Conservation (phyloP, 92 coral and sea anemone genomes). For the Meandrina meandrites region DNA sequence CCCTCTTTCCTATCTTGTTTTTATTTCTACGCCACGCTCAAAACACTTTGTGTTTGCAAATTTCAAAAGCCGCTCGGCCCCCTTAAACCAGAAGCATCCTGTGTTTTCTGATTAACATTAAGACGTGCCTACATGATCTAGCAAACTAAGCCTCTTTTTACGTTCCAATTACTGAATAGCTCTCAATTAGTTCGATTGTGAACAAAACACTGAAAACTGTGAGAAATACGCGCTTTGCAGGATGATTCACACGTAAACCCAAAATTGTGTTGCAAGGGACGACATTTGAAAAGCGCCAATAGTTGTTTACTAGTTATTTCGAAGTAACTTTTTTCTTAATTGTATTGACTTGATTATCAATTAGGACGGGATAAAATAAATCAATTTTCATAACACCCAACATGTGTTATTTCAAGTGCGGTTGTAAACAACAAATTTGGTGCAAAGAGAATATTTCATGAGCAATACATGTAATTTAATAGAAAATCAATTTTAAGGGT, state of each 20-base stretch:
- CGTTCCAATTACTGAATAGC: not conserved
- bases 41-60: not conserved
- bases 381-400: not conserved
- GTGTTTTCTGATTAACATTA: not conserved
- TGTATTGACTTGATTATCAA: conserved; percentile 13
- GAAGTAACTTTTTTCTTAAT: not conserved
- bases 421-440: not conserved
- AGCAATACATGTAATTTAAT: not conserved
- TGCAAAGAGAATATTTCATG: not conserved
- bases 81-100: not conserved
- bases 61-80: not conserved
- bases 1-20: conserved; percentile 23
- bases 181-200: not conserved
- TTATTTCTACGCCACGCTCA: not conserved
- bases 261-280: not conserved
- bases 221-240: not conserved
- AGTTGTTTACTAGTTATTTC: not conserved
- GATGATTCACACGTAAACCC: too few species aligned
- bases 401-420: not conserved
- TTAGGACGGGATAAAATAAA: not conserved
- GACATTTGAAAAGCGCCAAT: not conserved
- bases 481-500: conserved; percentile 19
- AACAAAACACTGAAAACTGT: not conserved
- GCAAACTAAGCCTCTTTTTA: not conserved
- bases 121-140: not conserved